phyloP scores from a whole-genome alignment of 2,797 vertebrate species.

The Limosa lapponica region DNA sequence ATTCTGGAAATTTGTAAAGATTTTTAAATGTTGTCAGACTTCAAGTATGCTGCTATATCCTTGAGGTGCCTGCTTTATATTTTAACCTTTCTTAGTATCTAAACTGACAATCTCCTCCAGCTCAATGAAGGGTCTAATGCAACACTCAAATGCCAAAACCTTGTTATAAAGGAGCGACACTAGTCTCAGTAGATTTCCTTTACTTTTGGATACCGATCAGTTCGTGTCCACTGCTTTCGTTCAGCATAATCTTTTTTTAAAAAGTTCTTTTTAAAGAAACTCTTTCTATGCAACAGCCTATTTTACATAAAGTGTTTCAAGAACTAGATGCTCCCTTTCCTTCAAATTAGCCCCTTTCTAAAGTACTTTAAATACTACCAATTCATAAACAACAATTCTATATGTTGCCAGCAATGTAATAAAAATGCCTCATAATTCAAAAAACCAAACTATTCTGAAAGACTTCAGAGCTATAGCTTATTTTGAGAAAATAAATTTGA shows the following conservation, averaged over 20 bases:
- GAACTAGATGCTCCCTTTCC: background rate
- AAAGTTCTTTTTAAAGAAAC: background rate
- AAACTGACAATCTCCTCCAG: background rate
- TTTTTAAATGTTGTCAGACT: background rate
- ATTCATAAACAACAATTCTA: background rate
- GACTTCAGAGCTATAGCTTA: background rate
- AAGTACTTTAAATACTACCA: background rate
- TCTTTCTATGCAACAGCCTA: background rate
- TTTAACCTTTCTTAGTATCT: background rate
- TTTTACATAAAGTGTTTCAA: background rate
- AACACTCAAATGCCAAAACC: background rate
- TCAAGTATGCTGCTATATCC: background rate
- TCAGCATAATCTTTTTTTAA: background rate
- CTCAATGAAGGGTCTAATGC: background rate
- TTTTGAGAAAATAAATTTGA: slow-evolving; percentile 8
- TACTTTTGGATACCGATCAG: background rate
- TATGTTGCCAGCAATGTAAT: background rate
- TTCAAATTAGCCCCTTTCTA: background rate
- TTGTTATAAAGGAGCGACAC: background rate
- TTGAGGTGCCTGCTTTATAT: background rate
- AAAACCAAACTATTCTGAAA: background rate
- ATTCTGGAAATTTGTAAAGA: background rate
- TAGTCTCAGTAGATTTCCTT: background rate
- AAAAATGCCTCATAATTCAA: background rate
- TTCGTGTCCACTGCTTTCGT: background rate